Percentiles rank a stretch among this genome's conserved stretches.
Conservation (phyloP, 1,140 invertebrate genomes). For the Campoletis sonorensis region DNA sequence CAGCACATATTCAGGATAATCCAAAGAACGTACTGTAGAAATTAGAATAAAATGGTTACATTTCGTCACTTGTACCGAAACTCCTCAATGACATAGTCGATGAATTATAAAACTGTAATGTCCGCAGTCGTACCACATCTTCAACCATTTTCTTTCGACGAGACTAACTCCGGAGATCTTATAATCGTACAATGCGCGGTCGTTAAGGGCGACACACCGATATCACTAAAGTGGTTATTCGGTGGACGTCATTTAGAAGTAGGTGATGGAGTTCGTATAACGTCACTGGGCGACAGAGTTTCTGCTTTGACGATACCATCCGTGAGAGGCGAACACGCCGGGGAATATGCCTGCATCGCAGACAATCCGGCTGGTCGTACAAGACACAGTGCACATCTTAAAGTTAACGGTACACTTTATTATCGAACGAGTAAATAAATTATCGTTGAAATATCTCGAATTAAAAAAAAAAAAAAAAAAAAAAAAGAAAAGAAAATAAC, state of each 20-base stretch:
- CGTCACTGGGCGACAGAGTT: constrained; percentile 77
- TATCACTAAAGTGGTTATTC: constrained; percentile 83
- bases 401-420: constrained; percentile 76
- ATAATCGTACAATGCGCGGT: constrained; percentile 83
- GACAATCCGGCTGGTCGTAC: constrained; percentile 82
- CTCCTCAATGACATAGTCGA: too few species aligned
- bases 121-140: constrained; percentile 73
- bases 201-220: constrained; percentile 84
- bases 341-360: constrained; percentile 86
- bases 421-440: constrained; percentile 7
- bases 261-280: constrained; percentile 78
- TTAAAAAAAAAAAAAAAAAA: constrained; percentile 13
- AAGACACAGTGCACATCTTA: constrained; percentile 79
- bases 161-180: constrained; percentile 78
- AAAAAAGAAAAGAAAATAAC: background rate
- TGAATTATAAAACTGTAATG: constrained; percentile 20
- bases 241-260: constrained; percentile 73
- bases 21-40: too few species aligned
- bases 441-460: too few species aligned
- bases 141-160: constrained; percentile 74
- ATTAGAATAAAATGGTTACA: too few species aligned
- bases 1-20: too few species aligned
- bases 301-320: constrained; percentile 76
- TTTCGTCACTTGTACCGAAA: too few species aligned
- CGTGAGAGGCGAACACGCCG: constrained; percentile 78